Evolutionary conservation across 1,140 invertebrate species (phyloP), one percentile per base, ranked within the genome.

Genomic region (Mamestra configurata): DNA sequence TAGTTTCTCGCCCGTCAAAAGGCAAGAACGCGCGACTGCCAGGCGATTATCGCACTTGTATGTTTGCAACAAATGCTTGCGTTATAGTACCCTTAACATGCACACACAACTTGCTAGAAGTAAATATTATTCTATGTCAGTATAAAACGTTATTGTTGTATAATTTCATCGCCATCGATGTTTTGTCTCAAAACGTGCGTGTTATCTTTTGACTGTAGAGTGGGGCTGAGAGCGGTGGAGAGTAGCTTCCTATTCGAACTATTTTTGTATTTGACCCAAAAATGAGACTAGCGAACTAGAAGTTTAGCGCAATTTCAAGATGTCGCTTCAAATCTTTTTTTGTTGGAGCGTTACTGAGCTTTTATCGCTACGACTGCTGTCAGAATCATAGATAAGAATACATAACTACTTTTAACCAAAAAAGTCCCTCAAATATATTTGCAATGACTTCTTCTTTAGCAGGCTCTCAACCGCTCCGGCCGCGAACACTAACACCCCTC

Each of bases 401-500:
- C 13, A 1, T 49, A n/a, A n/a, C n/a, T n/a, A n/a, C n/a, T n/a
- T n/a, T n/a, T n/a, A n/a, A n/a, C n/a, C n/a, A n/a, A n/a, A n/a
- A n/a, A n/a, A n/a, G n/a, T n/a, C n/a, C n/a, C n/a, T n/a, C n/a
- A n/a, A n/a, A n/a, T n/a, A n/a, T n/a, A n/a, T n/a, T n/a, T n/a
- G n/a, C n/a, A n/a, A n/a, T n/a, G n/a, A n/a, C n/a, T n/a, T n/a
- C n/a, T n/a, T n/a, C n/a, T n/a, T n/a, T n/a, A 46, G 37, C 10
- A 51, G 15, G 7, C 40, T 76, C 43, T 64, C 55, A 76, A 76
- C 35, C 18, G 71, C 71, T 55, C 71, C 4, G 27, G 0, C 57
- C 37, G 20, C n/a, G 10, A 53, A n/a, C 40, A 24, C 22, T 57
- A 22, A 11, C 24, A 4, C 43, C 46, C 57, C 46, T 43, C 89